Evolutionary conservation across 2,797 vertebrate genomes (phyloP), one percentile per base, ranked within the genome.

Genomic region (Mormyrus hasselquistii): DNA sequence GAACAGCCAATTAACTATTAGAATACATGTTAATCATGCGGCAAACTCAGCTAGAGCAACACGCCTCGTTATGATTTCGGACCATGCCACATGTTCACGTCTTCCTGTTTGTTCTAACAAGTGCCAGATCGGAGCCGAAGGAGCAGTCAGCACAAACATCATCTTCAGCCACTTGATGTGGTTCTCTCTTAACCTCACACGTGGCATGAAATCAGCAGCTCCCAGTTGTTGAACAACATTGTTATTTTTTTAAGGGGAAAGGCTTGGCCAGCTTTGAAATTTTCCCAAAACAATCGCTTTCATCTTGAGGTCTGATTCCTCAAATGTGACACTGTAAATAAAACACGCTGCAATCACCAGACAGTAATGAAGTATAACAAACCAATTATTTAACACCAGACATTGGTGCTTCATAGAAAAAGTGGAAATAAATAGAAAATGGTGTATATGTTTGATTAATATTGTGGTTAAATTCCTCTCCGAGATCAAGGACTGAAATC

Each of bases 201-300:
- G 85, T 88, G 38, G 90, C 79, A 38, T 89, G 14, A 89, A 90
- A 92, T 88, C 86, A 82, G 87, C 83, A 69, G 52, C 16, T 86
- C 53, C 14, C 73, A 41, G 38, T 79, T 44, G 38, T 44, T 38
- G 34, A 79, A 79, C 73, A 44, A 41, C 47, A n/a, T 44, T 82
- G 41, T 82, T 49, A 41, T 79, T 82, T 50, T 50, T 50, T 50
- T 84, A 22, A 50, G 22, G 16, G 47, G 47, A 29, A 22, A 84
- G 82, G 57, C 49, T 90, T 76, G 73, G 87, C 55, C 38, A 82
- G 53, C 55, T 90, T 89, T 88, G 86, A 52, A 29, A 19, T 34
- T 62, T 84, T 87, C 59, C 65, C 59, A 90, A 91, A 92, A 92
- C 88, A 62, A 88, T 91, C 73, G 89, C 89, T 91, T 91, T 88